Conservation (phyloP, 2,888 invertebrate genomes). For the Oligia strigilis region DNA sequence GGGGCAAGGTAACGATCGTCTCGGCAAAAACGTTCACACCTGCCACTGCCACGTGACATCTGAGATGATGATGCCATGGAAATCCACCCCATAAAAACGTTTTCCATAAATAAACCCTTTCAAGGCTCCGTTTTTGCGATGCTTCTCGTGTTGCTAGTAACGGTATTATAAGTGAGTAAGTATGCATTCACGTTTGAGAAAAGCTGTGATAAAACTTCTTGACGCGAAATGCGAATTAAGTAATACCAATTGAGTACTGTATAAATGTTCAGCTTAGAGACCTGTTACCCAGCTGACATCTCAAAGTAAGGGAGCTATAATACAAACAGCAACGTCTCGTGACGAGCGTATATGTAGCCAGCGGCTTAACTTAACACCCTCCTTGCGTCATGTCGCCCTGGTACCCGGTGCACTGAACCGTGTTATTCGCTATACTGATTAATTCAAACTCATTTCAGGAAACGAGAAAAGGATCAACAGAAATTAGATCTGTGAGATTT, state of each 20-base stretch:
- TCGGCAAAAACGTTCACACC: conserved; percentile 55
- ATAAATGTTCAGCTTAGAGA: conserved; percentile 15
- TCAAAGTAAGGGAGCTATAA: conserved; percentile 35
- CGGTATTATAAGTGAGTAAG: conserved; percentile 26
- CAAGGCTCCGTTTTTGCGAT: conserved; percentile 32
- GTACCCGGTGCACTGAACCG: conserved; percentile 67
- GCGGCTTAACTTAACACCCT: conserved; percentile 64
- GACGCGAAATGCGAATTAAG: neutral
- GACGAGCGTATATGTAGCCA: conserved; percentile 50
- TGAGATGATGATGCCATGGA: conserved; percentile 37
- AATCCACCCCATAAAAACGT: conserved; percentile 46
- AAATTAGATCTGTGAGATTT: conserved; percentile 38
- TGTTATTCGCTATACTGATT: conserved; percentile 62
- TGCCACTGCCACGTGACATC: conserved; percentile 56
- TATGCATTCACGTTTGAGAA: conserved; percentile 11
- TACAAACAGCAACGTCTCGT: conserved; percentile 43
- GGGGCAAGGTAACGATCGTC: conserved; percentile 50
- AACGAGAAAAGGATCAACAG: conserved; percentile 49
- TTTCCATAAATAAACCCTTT: conserved; percentile 55
- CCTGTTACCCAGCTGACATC: conserved; percentile 30
- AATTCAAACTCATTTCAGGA: conserved; percentile 59
- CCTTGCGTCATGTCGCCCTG: conserved; percentile 62
- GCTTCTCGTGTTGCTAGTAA: conserved; percentile 34
- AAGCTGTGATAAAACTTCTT: conserved; percentile 1
- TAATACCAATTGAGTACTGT: conserved; percentile 5